phyloP scores from a whole-genome alignment of 2,113 vertebrate species.

The Upupa epops region DNA sequence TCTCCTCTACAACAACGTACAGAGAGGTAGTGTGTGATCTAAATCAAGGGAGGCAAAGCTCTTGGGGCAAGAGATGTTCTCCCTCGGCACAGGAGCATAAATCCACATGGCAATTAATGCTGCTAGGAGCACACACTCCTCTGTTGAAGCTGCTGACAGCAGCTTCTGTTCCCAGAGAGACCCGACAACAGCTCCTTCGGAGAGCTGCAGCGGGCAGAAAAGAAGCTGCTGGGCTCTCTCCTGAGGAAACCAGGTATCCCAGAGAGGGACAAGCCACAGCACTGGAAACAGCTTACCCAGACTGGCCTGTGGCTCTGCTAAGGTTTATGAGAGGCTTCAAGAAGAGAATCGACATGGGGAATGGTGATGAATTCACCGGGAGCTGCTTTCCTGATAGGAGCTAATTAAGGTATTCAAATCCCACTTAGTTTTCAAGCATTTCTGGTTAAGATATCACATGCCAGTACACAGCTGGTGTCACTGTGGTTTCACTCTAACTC shows the following conservation, averaged over 20 bases:
- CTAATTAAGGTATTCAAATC: background rate
- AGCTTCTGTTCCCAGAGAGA: background rate
- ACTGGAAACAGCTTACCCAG: background rate
- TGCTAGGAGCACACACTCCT: background rate
- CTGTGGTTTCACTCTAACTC: background rate
- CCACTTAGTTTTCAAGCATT: background rate
- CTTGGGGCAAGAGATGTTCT: background rate
- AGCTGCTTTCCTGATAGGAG: background rate
- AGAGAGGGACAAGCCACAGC: background rate
- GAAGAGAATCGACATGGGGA: background rate
- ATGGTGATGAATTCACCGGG: background rate
- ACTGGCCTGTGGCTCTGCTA: background rate
- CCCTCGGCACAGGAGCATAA: background rate
- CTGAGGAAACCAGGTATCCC: background rate
- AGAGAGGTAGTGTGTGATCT: background rate
- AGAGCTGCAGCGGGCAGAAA: background rate
- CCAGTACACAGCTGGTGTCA: background rate
- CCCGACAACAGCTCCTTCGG: background rate
- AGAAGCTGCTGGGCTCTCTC: background rate
- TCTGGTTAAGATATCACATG: background rate
- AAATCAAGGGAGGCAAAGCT: background rate
- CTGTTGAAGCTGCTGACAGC: background rate
- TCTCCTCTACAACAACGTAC: background rate
- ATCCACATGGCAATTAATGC: constrained; percentile 22
- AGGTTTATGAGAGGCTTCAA: background rate